Conservation (phyloP, 1,140 invertebrate species). For the Adelges cooleyi region DNA sequence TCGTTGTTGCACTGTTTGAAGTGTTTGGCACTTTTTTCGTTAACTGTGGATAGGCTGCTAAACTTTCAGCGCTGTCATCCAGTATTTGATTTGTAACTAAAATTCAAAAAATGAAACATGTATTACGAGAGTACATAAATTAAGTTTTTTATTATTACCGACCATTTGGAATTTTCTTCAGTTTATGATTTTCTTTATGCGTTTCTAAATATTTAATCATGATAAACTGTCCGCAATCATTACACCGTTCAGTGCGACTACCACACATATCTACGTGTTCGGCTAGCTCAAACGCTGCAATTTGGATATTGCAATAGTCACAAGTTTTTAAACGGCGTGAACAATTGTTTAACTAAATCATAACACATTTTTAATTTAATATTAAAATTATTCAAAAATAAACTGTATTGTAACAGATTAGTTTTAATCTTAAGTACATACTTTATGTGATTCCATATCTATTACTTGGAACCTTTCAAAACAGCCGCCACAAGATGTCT, state of each 20-base stretch:
- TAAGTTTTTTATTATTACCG: neutral
- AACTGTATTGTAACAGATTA: too few relatives aligned
- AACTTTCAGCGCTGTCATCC: neutral
- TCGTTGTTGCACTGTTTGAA: neutral
- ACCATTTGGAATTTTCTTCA: neutral
- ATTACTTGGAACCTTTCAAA: slow-evolving; percentile 38
- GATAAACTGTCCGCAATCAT: slow-evolving; percentile 50
- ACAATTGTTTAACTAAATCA: slow-evolving; percentile 19
- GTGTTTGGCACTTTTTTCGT: slow-evolving; percentile 21
- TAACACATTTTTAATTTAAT: neutral
- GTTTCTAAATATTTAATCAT: slow-evolving; percentile 52
- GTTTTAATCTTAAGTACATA: slow-evolving; percentile 34
- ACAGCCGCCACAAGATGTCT: slow-evolving; percentile 39
- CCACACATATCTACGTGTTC: slow-evolving; percentile 54
- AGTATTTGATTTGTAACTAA: neutral
- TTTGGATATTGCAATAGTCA: slow-evolving; percentile 49
- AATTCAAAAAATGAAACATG: neutral
- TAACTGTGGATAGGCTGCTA: slow-evolving; percentile 14
- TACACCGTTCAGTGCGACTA: slow-evolving; percentile 50
- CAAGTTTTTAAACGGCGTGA: slow-evolving; percentile 39
- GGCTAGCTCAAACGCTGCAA: slow-evolving; percentile 44
- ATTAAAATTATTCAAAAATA: neutral
- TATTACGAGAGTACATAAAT: neutral
- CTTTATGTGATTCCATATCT: slow-evolving; percentile 40
- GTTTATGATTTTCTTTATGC: slow-evolving; percentile 39